Evolutionary conservation across 2,113 vertebrate genomes (phyloP), one percentile per base, ranked within the genome.

Genomic region (Rana temporaria): DNA sequence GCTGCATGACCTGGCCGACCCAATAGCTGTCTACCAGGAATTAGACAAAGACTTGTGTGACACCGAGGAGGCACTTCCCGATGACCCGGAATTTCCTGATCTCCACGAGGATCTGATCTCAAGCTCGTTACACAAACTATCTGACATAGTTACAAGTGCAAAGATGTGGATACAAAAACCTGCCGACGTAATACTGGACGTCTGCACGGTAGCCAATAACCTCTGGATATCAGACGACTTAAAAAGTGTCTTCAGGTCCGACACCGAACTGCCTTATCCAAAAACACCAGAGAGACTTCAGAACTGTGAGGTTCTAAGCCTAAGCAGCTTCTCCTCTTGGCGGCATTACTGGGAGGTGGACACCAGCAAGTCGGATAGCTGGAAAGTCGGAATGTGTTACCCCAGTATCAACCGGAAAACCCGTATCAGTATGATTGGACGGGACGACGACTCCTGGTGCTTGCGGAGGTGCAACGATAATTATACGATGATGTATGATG

Each of bases 261-360:
- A 6, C 8, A 20, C 4, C 9, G 22, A 22, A 8, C 20, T 18
- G 6, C 11, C 4, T 24, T 24, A 20, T 20, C 30, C 24, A 5
- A 11, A 20, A 24, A 63, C 60, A 24, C 20, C 60, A 24, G 60
- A 63, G 20, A 63, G 60, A 4, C 4, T 22, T 63, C 9, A 34
- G 6, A 4, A 32, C 0, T 19, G 19, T 24, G 64, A 57, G 22
- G 53, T 30, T 56, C 38, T 79, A 42, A 79, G 64, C 38, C 5
- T 1, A 2, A 22, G 19, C 12, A 59, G 18, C 19, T 79, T 79
- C 20, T 57, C 11, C 17, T 59, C 53, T 3, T 30, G 77, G 12
- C 53, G 16, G 18, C 53, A 68, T 22, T 68, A 57, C 52, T 79
- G 64, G 64, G 77, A 79, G 16, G 64, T 79, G 42, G 77, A 79